Percentiles rank a stretch among this genome's conserved stretches.
Conservation (phyloP, 2,888 invertebrate species). For the Metalampra italica region DNA sequence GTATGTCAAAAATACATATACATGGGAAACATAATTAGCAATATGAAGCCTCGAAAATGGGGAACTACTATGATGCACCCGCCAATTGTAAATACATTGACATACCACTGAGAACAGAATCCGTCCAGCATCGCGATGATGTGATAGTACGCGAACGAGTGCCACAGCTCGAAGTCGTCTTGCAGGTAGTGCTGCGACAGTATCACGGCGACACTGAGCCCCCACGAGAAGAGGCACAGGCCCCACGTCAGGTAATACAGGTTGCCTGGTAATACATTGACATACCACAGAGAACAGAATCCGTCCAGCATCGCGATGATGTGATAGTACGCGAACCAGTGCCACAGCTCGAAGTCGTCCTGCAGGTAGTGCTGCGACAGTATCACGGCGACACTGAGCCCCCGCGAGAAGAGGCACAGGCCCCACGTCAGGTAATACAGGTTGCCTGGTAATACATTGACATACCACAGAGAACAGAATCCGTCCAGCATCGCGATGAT, state of each 20-base stretch:
- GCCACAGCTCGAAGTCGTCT: conserved; percentile 85
- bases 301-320: conserved; percentile 87
- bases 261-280: too few relatives aligned
- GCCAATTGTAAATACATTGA: too few relatives aligned
- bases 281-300: conserved; percentile 84
- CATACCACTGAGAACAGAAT: conserved; percentile 84
- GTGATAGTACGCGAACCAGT: conserved; percentile 85
- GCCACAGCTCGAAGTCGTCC: conserved; percentile 85
- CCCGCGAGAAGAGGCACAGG: conserved; percentile 83
- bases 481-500: conserved; percentile 87
- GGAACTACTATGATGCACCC: too few relatives aligned
- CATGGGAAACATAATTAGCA: too few relatives aligned
- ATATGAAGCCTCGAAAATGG: too few relatives aligned
- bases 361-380: conserved; percentile 84
- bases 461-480: conserved; percentile 84
- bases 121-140: conserved; percentile 87
- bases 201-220: conserved; percentile 80
- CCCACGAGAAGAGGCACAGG: conserved; percentile 83
- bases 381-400: conserved; percentile 80
- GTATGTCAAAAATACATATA: too few relatives aligned
- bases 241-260: conserved; percentile 81
- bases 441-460: too few relatives aligned
- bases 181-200: conserved; percentile 84
- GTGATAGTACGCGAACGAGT: conserved; percentile 85
- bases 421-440: conserved; percentile 81